Base-by-base conservation (phyloP, 2,888 invertebrate species). In the Pheosia tremula region DNA sequence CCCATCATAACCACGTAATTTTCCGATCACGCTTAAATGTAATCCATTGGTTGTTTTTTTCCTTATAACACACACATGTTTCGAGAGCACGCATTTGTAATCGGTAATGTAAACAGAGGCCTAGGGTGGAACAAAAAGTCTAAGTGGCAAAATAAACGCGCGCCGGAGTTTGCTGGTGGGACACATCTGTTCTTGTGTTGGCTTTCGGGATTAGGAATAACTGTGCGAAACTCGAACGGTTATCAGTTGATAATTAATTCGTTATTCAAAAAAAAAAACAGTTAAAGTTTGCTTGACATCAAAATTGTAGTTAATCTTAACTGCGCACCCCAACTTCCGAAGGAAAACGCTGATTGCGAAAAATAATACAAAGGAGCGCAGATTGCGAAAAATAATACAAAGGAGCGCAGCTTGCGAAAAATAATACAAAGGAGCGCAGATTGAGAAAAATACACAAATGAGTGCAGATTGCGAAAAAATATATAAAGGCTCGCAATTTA, bases 151-250 rank as follows among this genome's bases (percentile, higher is more conserved):
- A 69, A 74, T 66, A 74, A 77, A 74, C 66, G 64, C 68, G 69
- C 63, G 67, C 47, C 38, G 56, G 58, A 68, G 60, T 64, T 67
- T 57, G 13, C 58, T 56, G 52, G n/a, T 37, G 49, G 58, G 71
- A 61, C 70, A 62, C 78, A 78, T 70, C 69, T 79, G 77, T 53
- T 53, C n/a, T 3, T 11, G 47, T 74, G 70, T 78, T 78, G 56
- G 67, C 66, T 58, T 69, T 75, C 67, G 11, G 64, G 75, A 63
- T 71, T 59, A n/a, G 13, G 7, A 3, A 36, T 37, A 37, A 37
- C 53, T 37, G 24, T 50, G 3, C 4, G 37, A 4, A 53, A 53
- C 53, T 53, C 36, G 53, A 53, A 37, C 37, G 37, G 37, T 53
- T 50, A 50, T 50, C 24, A 24, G 24, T 8, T 24, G 47, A 47